Base-by-base conservation (phyloP, 2,797 vertebrate genomes). In the Lepilemur septentrionalis region DNA sequence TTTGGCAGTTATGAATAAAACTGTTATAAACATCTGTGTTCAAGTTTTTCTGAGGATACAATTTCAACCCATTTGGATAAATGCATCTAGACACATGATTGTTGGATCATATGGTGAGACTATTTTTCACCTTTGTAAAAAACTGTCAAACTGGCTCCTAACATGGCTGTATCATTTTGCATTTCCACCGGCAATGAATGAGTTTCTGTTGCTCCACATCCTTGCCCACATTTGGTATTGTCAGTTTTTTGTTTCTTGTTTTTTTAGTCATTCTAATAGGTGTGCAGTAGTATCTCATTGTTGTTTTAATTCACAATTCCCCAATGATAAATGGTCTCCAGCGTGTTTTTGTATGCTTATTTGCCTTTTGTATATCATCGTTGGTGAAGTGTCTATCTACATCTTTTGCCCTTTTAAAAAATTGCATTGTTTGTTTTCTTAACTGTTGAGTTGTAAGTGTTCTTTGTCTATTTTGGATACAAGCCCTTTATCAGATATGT, bases 51-150 rank as follows among this genome's bases (percentile, higher is more conserved):
- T 80, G 85, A 48, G 35, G 10, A 69, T 52, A n/a, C 32, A 43
- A 55, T 86, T 85, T 78, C 78, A 55, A 15, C 41, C 67, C 52
- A 35, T 88, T 88, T 94, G 70, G 55, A 73, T 93, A 83, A 96
- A 73, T 84, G 59, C 20, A 25, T 57, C 18, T 25, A 59, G 76
- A n/a, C 50, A 22, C 14, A 7, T 8, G 25, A 69, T 7, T 73
- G 17, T 20, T 57, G 14, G n/a, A 46, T 32, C 22, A 2, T 17
- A 38, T 59, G 57, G 30, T 50, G 52, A 73, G 63, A 22, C 48
- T 38, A 4, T 41, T 22, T 52, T 70, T 65, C 55, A 10, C 38
- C 43, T 92, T 46, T 87, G 41, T 86, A 72, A 91, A 50, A 78
- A 61, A n/a, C 30, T 84, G 41, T 38, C 73, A n/a, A 30, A 32